Evolutionary conservation across 2,113 vertebrate species (phyloP).

Genomic region (Caracal caracal): DNA sequence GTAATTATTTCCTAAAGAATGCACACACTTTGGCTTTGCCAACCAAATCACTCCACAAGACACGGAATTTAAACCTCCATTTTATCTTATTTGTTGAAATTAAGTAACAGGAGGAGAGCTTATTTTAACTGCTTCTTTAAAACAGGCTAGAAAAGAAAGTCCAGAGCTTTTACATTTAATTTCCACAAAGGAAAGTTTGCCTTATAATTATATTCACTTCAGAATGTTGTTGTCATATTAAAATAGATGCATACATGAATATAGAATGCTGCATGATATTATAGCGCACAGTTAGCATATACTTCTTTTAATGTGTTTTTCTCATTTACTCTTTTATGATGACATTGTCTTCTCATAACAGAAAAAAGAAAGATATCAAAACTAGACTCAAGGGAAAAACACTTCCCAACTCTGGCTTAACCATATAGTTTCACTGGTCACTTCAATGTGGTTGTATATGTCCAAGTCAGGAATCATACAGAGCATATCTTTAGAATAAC

Average conservation of each 20-base stretch:
- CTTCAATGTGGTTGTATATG: neutral
- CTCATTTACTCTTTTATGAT: neutral
- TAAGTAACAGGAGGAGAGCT: conserved; percentile 50
- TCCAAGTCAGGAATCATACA: neutral
- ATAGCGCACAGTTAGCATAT: neutral
- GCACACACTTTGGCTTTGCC: conserved; percentile 56
- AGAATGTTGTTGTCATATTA: neutral
- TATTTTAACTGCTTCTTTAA: conserved; percentile 54
- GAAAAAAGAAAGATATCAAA: neutral
- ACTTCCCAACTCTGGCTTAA: neutral
- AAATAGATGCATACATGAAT: neutral
- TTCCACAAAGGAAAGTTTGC: conserved; percentile 21
- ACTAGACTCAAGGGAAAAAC: neutral
- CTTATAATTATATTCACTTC: neutral
- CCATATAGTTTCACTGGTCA: neutral
- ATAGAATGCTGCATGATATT: neutral
- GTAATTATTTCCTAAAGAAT: conserved; percentile 73
- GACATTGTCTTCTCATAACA: neutral
- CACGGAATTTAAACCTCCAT: conserved; percentile 53
- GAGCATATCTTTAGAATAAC: neutral
- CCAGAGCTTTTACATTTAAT: neutral
- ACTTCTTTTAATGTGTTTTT: neutral
- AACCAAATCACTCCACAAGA: conserved; percentile 59
- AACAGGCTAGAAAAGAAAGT: neutral
- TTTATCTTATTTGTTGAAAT: conserved; percentile 71